Evolutionary conservation across 2,113 vertebrate species (phyloP), one percentile per base, ranked within the genome.

Genomic region (Numenius arquata): DNA sequence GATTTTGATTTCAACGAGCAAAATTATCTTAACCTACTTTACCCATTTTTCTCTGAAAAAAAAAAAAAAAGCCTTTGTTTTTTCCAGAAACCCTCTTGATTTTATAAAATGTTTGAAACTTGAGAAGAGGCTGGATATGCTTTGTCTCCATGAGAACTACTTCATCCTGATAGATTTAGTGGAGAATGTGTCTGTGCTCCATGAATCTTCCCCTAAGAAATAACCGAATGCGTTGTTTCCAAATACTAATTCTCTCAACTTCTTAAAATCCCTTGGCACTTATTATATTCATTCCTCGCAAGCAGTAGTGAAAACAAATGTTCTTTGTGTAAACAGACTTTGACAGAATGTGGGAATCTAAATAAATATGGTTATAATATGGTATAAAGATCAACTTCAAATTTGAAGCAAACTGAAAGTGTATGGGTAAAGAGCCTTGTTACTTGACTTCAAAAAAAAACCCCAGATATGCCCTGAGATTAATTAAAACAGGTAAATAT

Each of bases 251-350:
- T 96, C 89, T 96, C 91, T 93, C 95, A 96, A 94, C 94, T 96
- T 96, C 91, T 93, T 77, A 72, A 96, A 95, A 95, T 96, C 96
- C 94, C 93, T 93, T 96, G 95, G 87, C 87, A 85, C 89, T 96
- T 96, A 94, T 82, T 96, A 93, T 89, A 79, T 85, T 95, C 94
- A 95, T 97, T 96, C 96, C 95, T 96, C 73, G 18, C 95, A 91
- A 97, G 95, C 96, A 97, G 95, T 97, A 96, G 96, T 97, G 96
- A 96, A 97, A 97, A 96, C 95, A 97, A 97, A 96, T 96, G 96
- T 96, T 97, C 96, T 82, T 95, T 94, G 94, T 97, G 95, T 97
- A 97, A 97, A 97, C 96, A 96, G 91, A 96, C 77, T 97, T 94
- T 96, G 96, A 96, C 94, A 97, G 95, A 97, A 97, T 97, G 96